Conservation (phyloP, 2,113 vertebrate genomes). For the Rafetus swinhoei region DNA sequence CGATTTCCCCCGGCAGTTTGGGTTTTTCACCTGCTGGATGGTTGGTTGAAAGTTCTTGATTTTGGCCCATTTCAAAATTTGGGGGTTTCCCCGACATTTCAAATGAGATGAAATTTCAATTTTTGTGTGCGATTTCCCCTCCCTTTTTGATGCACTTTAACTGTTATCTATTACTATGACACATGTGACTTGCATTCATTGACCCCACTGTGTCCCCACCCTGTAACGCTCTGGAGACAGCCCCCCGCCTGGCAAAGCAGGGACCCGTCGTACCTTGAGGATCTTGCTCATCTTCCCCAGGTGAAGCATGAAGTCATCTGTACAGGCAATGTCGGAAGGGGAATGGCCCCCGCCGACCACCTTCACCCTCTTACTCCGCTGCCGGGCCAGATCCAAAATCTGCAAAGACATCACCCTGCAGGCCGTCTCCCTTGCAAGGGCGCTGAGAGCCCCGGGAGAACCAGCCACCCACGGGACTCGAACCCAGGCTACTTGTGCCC, state of each 20-base stretch:
- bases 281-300: conserved; percentile 80
- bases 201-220: background rate
- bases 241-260: accelerated
- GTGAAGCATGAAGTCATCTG: conserved; percentile 80
- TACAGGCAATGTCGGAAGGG: conserved; percentile 81
- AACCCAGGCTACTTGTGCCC: no score
- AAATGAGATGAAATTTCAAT: background rate
- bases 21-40: background rate
- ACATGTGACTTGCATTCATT: background rate
- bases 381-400: conserved; percentile 79
- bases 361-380: conserved; percentile 77
- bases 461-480: no score
- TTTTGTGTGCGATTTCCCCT: background rate
- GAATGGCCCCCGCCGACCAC: conserved; percentile 80
- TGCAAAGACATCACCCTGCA: background rate
- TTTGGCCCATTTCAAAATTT: background rate
- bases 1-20: background rate
- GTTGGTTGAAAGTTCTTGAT: background rate
- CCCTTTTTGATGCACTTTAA: background rate
- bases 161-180: background rate
- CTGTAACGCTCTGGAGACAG: background rate
- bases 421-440: background rate
- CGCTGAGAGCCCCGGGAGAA: background rate
- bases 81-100: background rate
- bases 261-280: conserved; percentile 68